A percentile compares a stretch with the other conserved stretches of the same genome.
phyloP scores from a whole-genome alignment of 2,888 invertebrate genomes.

The Dryococelus australis region DNA sequence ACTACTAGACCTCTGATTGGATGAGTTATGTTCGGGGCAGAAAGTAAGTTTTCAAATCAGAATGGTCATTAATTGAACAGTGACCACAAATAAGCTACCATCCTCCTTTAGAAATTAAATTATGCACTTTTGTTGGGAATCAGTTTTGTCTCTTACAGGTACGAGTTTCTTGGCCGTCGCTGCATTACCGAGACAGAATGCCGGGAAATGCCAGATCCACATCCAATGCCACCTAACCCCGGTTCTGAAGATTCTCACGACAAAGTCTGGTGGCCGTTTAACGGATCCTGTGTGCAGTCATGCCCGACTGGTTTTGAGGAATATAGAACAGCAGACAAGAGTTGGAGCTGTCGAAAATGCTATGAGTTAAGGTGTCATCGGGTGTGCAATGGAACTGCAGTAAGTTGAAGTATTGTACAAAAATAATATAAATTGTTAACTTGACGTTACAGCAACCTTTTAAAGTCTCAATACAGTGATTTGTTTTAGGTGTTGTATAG shows the following conservation, averaged over 20 bases:
- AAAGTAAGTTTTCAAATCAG: too few species aligned
- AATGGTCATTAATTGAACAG: too few species aligned
- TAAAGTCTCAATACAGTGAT: too few species aligned
- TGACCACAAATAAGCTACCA: too few species aligned
- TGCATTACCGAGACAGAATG: slow-evolving; percentile 80
- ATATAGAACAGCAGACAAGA: slow-evolving; percentile 2
- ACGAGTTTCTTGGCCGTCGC: slow-evolving; percentile 65
- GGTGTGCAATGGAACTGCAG: background rate
- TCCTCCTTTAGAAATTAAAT: too few species aligned
- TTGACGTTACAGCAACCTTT: too few species aligned
- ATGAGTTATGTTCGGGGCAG: too few species aligned
- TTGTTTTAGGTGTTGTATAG: too few species aligned
- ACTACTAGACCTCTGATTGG: too few species aligned
- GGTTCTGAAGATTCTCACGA: slow-evolving; percentile 42
- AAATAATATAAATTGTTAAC: background rate
- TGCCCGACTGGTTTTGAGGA: slow-evolving; percentile 65
- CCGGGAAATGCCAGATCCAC: slow-evolving; percentile 51
- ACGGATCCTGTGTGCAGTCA: slow-evolving; percentile 69
- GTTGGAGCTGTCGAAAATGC: background rate
- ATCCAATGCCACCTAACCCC: slow-evolving; percentile 41
- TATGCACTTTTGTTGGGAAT: background rate
- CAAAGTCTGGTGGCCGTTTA: slow-evolving; percentile 65
- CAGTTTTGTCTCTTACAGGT: slow-evolving; percentile 55
- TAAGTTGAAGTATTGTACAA: background rate
- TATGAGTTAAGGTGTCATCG: background rate